Evolutionary conservation across 2,113 vertebrate genomes (phyloP).

Genomic region (Ramphastos sulfuratus): DNA sequence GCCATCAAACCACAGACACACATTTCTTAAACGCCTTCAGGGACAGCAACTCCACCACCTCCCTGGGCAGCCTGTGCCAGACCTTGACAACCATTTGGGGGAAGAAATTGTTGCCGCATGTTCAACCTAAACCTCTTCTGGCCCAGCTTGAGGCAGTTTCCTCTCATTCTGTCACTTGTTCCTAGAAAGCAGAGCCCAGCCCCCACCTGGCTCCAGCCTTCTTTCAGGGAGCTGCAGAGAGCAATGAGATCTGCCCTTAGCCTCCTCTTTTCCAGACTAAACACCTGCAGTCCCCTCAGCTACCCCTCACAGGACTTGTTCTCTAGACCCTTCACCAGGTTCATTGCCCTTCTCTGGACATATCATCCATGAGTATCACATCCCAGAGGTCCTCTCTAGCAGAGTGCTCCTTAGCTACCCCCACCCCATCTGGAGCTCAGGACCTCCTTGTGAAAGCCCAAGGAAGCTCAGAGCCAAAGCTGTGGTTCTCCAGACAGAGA

Average conservation of each 20-base stretch:
- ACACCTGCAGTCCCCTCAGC: background rate
- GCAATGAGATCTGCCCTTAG: too few species aligned
- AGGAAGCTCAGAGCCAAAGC: background rate
- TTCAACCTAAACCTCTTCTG: too few species aligned
- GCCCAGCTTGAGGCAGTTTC: too few species aligned
- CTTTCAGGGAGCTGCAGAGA: too few species aligned
- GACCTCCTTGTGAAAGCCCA: background rate
- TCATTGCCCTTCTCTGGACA: background rate
- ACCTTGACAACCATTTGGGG: background rate
- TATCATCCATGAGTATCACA: background rate
- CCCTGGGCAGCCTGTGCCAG: too few species aligned
- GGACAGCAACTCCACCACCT: too few species aligned
- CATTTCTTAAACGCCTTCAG: too few species aligned
- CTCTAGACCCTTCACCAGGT: background rate
- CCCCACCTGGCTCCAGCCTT: too few species aligned
- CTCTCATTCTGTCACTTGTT: too few species aligned
- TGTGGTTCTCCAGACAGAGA: background rate
- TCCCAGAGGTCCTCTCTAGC: background rate
- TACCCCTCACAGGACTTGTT: background rate
- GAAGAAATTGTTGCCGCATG: background rate
- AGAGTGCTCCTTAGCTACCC: background rate
- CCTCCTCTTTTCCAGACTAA: background rate
- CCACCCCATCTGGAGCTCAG: fast-evolving
- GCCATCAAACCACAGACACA: too few species aligned
- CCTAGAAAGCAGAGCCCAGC: too few species aligned